Evolutionary conservation across 1,140 invertebrate genomes (phyloP), one percentile per base, ranked within the genome.

Genomic region (Leptestheria dahalacensis): DNA sequence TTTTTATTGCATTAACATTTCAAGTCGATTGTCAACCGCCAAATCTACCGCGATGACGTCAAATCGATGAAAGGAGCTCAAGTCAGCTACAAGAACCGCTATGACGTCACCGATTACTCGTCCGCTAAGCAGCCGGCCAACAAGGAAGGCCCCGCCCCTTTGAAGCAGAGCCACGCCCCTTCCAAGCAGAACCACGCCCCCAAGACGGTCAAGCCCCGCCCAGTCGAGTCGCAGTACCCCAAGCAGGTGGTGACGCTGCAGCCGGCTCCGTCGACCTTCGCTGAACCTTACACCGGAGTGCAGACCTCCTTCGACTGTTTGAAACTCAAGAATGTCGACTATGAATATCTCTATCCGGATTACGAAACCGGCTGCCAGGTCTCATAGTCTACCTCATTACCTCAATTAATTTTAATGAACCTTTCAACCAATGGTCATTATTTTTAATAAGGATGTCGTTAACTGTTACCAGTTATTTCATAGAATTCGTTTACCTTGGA

Each of bases 261-360:
- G 29, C 24, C 18, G 23, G 41, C 57, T 6, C 61, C 61, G n/a
- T 54, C 48, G n/a, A 62, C 26, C 29, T 58, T 67, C 9, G 66
- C 63, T 57, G 65, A 66, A 29, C 65, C 68, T 6, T 74, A 74
- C 54, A 49, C 6, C 15, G 65, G 69, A 12, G 71, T 70, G 3
- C 61, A 61, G 41, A 73, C 72, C 1, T 65, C 63, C 33, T 73
- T 72, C 65, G 62, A 64, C n/a, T 73, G 71, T 50, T 25, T 25
- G 11, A 48, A 62, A 20, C 46, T 49, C 21, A 62, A 59, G 24
- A 59, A 60, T 29, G 4, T 29, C 11, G 53, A 61, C 28, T 28
- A 56, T 3, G 59, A 55, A 12, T 62, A 58, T 18, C 59, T 55
- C 29, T 66, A 61, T 56, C 59, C 65, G 9, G 61, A 65, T 52